phyloP scores from a whole-genome alignment of 53 echinoderm and acorn worm genomes.

The Echinometra lucunter region DNA sequence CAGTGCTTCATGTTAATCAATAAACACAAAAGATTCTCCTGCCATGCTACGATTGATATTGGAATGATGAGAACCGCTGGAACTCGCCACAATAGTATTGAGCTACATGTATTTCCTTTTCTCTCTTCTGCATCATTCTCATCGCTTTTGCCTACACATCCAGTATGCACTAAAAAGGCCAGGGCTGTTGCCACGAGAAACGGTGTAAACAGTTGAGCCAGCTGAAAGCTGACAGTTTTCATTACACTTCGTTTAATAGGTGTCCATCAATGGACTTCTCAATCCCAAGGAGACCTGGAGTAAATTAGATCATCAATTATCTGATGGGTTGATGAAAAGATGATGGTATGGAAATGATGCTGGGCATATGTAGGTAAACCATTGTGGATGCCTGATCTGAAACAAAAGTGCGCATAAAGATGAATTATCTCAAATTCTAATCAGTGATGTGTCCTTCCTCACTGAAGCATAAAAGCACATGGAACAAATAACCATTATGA shows the following conservation, averaged over 20 bases:
- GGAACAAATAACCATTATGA: neutral
- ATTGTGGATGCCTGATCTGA: neutral
- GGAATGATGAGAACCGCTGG: conserved; percentile 4
- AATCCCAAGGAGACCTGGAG: conserved; percentile 8
- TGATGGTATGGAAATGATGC: neutral
- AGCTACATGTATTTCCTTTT: neutral
- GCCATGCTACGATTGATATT: neutral
- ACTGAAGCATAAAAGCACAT: neutral
- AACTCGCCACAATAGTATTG: neutral
- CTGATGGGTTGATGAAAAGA: neutral
- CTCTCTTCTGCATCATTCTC: neutral
- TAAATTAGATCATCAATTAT: conserved; percentile 3
- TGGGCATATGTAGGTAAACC: neutral
- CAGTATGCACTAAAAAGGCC: conserved; percentile 16
- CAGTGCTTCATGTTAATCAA: conserved; percentile 15
- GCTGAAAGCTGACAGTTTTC: conserved; percentile 28
- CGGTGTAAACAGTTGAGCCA: conserved; percentile 27
- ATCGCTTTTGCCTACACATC: neutral
- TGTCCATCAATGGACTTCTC: neutral
- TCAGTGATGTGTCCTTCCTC: neutral
- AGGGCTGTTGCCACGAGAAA: conserved; percentile 22
- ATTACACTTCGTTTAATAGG: conserved; percentile 30
- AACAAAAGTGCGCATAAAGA: neutral
- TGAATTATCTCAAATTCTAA: neutral
- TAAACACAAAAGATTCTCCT: neutral